Base-by-base conservation (phyloP, 2,113 vertebrate species). In the Crotophaga sulcirostris region DNA sequence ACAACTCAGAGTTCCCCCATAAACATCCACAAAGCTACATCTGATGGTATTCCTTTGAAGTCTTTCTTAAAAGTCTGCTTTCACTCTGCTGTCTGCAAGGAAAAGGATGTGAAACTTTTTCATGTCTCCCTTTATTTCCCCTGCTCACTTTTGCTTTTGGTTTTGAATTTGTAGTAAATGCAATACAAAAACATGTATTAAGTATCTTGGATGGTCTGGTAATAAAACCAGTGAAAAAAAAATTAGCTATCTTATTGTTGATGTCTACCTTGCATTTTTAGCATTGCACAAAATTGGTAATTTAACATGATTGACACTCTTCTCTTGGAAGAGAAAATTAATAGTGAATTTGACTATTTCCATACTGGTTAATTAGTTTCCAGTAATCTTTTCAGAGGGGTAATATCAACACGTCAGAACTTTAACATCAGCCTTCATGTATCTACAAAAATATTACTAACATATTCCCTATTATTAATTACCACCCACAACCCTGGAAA, bases 281-380 rank as follows among this genome's bases (percentile, higher is more conserved):
- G 31, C n/a, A 55, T 17, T 51, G 77, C 49, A 59, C 33, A 56
- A 92, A 77, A 0, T 7, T 18, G 55, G 20, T 36, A 80, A 76
- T 82, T 94, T 56, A 79, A 79, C 10, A 23, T 20, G 44, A 79
- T 24, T 0, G 0, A 59, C 16, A 66, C 3, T 5, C 9, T 52
- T 87, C 56, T 31, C 26, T 55, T 82, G 54, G 34, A 68, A 93
- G 19, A 78, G 25, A 74, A 82, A 81, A 74, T 58, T 11, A 77
- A n/a, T 10, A 85, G 29, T 49, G 66, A 91, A 79, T 26, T 70
- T 36, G 16, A 63, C 49, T 78, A 42, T 33, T 81, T 60, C 36
- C 84, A 58, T 17, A 75, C 20, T 70, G 38, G 36, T 33, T 66
- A 90, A 81, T 34, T 90, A 33, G 17, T 52, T 90, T 62, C 33